Base-by-base conservation (phyloP, 2,888 invertebrate genomes). In the Philopedon plagiatum region DNA sequence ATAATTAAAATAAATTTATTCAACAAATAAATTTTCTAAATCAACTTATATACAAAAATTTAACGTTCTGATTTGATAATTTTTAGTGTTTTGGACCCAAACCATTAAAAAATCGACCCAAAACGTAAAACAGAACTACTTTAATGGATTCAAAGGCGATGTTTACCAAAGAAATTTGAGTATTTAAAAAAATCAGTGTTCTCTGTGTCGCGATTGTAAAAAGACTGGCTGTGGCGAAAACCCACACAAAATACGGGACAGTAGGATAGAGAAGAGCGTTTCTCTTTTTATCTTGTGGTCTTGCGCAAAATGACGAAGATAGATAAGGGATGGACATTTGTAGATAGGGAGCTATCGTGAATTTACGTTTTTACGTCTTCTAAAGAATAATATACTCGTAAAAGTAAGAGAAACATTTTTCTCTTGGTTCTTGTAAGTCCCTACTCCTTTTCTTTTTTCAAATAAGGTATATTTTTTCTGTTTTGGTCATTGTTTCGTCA, bases 241-340 rank as follows among this genome's bases (percentile, higher is more conserved):
- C 51, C 51, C 29, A 54, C 51, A 54, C 32, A 29, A 49, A 49
- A 54, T 11, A 29, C 29, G 18, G 51, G 51, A 29, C 29, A 23
- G 29, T 8, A 11, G 13, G 51, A 21, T 8, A 26, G 26, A 18
- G 29, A 54, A 26, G 13, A 5, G 15, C 29, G 13, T 15, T 7
- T 54, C 51, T 54, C 51, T 29, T 54, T 54, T 29, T 8, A 29
- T 18, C 9, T 2, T 18, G 23, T 7, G 1, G 51, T 9, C 51
- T 18, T 54, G 51, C 51, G 51, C 51, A 54, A 54, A 54, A 54
- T 54, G 7, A 18, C 23, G 15, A 29, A 54, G 51, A 54, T 54
- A 54, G n/a, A n/a, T n/a, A 23, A 54, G 29, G 29, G 51, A 54
- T 54, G 51, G 32, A 54, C 51, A 29, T 29, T 26, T 23, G 15